These are phyloP conservation scores for Mythimna ferrago DNA, from an alignment of 2,888 invertebrate genomes.

Conservation along the genomic window DNA sequence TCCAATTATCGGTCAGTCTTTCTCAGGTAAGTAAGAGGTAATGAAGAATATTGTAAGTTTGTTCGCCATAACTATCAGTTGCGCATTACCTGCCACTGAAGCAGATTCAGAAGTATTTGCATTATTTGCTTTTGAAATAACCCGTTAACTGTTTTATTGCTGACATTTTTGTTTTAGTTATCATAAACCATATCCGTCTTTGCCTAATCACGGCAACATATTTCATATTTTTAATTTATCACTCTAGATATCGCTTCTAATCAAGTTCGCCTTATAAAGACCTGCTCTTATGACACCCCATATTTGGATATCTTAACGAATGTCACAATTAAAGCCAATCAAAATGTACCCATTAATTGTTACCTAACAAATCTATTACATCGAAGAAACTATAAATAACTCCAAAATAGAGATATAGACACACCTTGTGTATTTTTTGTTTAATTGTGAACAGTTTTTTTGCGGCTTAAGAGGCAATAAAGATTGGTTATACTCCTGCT, in stretches of 20 bases:
- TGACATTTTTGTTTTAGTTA: background rate
- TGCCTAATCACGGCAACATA: background rate
- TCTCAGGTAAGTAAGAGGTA: too few species aligned
- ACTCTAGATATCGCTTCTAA: background rate
- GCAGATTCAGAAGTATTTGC: too few species aligned
- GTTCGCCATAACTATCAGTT: too few species aligned
- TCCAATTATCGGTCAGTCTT: too few species aligned
- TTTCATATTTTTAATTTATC: slow-evolving; percentile 8
- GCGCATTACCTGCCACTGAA: too few species aligned
- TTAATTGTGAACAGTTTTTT: slow-evolving; percentile 42
- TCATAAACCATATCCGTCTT: background rate
- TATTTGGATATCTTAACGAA: slow-evolving; percentile 48
- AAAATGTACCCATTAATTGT: slow-evolving; percentile 45
- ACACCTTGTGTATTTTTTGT: slow-evolving; percentile 48
- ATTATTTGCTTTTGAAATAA: too few species aligned
- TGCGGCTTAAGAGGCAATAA: slow-evolving; percentile 55
- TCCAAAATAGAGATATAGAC: slow-evolving; percentile 27
- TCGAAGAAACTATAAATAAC: slow-evolving; percentile 55
- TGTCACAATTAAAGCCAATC: slow-evolving; percentile 37
- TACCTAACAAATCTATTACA: slow-evolving; percentile 35
- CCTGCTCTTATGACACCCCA: slow-evolving; percentile 23
- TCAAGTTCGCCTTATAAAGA: slow-evolving; percentile 11
- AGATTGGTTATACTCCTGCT: slow-evolving; percentile 53
- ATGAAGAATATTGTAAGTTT: too few species aligned
- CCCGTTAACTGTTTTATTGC: too few species aligned